A percentile compares a stretch with the other conserved stretches of the same genome.
These are phyloP conservation scores for Macrocentrus cingulum DNA, from an alignment of 1,140 invertebrate species.

Conservation along the genomic window DNA sequence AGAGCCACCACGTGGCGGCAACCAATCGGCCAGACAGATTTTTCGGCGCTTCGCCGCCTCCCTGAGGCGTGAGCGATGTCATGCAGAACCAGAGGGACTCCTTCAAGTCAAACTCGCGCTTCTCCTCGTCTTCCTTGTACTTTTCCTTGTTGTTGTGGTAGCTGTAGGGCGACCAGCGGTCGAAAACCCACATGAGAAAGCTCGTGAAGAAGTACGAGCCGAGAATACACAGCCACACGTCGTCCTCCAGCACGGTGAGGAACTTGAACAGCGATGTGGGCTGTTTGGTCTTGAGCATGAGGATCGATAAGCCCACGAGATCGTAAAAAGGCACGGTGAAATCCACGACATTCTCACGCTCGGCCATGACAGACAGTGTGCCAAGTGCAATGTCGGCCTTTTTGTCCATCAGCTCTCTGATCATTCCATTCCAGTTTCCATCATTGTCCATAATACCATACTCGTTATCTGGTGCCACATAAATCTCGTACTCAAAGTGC, in stretches of 20 bases:
- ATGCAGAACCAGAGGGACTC: slow-evolving; percentile 99
- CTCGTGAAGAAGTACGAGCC: slow-evolving; percentile 94
- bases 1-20: slow-evolving; percentile 97
- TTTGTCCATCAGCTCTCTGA: slow-evolving; percentile 87
- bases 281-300: slow-evolving; percentile 80
- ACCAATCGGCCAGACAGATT: slow-evolving; percentile 90
- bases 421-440: slow-evolving; percentile 89
- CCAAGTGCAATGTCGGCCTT: slow-evolving; percentile 87
- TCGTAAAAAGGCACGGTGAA: slow-evolving; percentile 96
- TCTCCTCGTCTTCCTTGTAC: slow-evolving; percentile 92
- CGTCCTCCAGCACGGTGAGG: slow-evolving; percentile 90
- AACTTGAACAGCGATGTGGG: slow-evolving; percentile 95
- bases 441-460: slow-evolving; percentile 86
- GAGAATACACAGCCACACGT: slow-evolving; percentile 95
- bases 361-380: slow-evolving; percentile 89
- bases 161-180: slow-evolving; percentile 94
- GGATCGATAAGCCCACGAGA: slow-evolving; percentile 89
- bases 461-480: slow-evolving; percentile 73
- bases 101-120: slow-evolving; percentile 92
- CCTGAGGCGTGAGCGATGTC: slow-evolving; percentile 95
- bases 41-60: slow-evolving; percentile 94
- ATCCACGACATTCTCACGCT: slow-evolving; percentile 89
- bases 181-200: slow-evolving; percentile 93
- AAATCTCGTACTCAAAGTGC: slow-evolving; percentile 88
- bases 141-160: slow-evolving; percentile 93